Percentiles rank a stretch among this genome's conserved stretches.
phyloP scores from a whole-genome alignment of 2,113 vertebrate genomes.

The Nesogale talazaci region DNA sequence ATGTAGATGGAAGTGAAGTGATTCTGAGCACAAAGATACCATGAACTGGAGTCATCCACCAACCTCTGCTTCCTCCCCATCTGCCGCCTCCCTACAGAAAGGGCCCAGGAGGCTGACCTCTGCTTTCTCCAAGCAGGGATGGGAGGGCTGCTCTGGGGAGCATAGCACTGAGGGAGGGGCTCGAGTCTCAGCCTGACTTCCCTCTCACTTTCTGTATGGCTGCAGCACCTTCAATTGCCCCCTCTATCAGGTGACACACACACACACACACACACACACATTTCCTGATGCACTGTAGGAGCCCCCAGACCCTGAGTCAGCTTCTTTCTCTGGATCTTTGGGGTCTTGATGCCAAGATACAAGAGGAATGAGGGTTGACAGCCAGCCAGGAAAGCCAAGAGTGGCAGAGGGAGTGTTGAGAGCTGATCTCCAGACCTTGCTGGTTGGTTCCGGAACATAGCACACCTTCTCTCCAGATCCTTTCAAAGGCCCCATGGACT shows the following conservation, averaged over 20 bases:
- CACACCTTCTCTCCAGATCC: not conserved
- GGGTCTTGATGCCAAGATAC: not conserved
- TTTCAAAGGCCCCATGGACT: not conserved
- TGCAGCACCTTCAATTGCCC: not conserved
- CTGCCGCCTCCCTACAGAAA: not conserved
- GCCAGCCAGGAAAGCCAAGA: not conserved
- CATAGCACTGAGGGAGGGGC: not conserved
- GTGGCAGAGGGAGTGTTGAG: not conserved
- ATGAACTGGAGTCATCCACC: conserved; percentile 6
- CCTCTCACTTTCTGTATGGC: not conserved
- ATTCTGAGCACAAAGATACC: conserved; percentile 35
- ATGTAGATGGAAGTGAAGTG: conserved; percentile 29
- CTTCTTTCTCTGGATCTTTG: not conserved
- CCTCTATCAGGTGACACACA: not conserved
- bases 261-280: not conserved
- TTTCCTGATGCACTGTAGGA: not conserved
- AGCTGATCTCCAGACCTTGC: not conserved
- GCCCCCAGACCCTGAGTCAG: not conserved
- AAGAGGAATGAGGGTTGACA: too few species aligned
- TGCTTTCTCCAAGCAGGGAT: not conserved
- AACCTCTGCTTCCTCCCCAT: not conserved
- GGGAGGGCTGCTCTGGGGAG: not conserved
- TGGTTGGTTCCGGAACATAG: not conserved
- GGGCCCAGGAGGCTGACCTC: not conserved
- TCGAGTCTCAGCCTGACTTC: not conserved